These are phyloP conservation scores for Denticeps clupeoides DNA, from an alignment of 2,797 vertebrate species.

Conservation along the genomic window DNA sequence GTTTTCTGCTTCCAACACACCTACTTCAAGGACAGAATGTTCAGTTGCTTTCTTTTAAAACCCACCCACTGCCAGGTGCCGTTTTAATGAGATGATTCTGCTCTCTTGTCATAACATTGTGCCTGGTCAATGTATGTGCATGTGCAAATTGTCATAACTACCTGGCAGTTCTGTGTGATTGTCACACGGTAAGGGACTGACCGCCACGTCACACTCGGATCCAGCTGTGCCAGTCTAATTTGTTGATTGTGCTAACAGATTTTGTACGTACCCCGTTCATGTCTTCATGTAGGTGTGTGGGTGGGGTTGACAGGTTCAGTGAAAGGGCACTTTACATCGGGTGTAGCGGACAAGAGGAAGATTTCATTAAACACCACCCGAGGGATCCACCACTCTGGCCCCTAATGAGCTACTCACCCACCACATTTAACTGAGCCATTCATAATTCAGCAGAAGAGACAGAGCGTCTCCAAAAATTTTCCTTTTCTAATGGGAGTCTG, in stretches of 20 bases:
- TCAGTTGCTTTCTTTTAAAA: too few species aligned
- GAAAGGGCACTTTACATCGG: slow-evolving; percentile 3
- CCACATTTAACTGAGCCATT: slow-evolving; percentile 14
- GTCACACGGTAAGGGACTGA: too few species aligned
- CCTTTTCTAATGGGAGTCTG: slow-evolving; percentile 7
- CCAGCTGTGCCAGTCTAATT: too few species aligned
- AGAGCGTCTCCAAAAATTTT: slow-evolving; percentile 6
- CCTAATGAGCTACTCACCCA: slow-evolving; percentile 24
- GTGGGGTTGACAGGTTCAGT: background rate
- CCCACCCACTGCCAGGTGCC: too few species aligned
- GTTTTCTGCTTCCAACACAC: too few species aligned
- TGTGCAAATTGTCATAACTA: too few species aligned
- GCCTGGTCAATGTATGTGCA: too few species aligned
- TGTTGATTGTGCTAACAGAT: slow-evolving; percentile 11
- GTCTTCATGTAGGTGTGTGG: slow-evolving; percentile 3
- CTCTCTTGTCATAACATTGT: too few species aligned
- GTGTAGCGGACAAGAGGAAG: slow-evolving; percentile 18
- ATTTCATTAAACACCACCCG: slow-evolving; percentile 21
- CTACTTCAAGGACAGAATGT: too few species aligned
- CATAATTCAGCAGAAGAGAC: slow-evolving; percentile 24
- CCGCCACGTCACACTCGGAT: too few species aligned
- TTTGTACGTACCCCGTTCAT: background rate
- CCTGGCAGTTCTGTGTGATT: too few species aligned
- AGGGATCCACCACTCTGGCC: slow-evolving; percentile 18
- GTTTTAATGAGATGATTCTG: too few species aligned